Conservation (phyloP, 2,113 vertebrate species). For the Haemorhous mexicanus region DNA sequence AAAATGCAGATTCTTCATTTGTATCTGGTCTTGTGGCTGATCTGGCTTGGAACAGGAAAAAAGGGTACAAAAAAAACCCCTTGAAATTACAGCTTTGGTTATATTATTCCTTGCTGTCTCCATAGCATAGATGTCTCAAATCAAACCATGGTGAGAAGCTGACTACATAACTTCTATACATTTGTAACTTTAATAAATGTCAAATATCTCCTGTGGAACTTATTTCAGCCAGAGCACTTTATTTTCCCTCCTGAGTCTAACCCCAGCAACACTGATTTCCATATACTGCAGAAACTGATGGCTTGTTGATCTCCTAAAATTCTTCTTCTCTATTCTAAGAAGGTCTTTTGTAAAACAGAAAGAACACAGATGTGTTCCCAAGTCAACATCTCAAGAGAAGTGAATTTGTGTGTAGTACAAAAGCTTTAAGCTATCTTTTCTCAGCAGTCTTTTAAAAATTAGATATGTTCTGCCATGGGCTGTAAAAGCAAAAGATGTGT, state of each 20-base stretch:
- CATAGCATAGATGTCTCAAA: not conserved
- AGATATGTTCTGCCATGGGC: not conserved
- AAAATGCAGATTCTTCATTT: not conserved
- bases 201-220: not conserved
- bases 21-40: not conserved
- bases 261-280: not conserved
- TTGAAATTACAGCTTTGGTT: not conserved
- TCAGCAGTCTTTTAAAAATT: not conserved
- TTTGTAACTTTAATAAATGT: not conserved
- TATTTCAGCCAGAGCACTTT: constrained; percentile 7
- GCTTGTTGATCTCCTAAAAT: not conserved
- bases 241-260: not conserved
- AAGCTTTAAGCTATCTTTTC: not conserved
- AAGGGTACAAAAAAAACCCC: not conserved
- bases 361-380: not conserved
- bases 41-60: not conserved
- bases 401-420: not conserved
- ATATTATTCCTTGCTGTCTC: not conserved
- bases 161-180: not conserved
- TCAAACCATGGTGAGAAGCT: not conserved
- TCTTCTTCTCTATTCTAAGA: not conserved
- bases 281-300: not conserved
- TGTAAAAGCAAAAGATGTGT: not conserved
- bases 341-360: not conserved
- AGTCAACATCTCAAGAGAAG: not conserved